phyloP scores from a whole-genome alignment of 1,140 invertebrate species.

The Bombyx mori region DNA sequence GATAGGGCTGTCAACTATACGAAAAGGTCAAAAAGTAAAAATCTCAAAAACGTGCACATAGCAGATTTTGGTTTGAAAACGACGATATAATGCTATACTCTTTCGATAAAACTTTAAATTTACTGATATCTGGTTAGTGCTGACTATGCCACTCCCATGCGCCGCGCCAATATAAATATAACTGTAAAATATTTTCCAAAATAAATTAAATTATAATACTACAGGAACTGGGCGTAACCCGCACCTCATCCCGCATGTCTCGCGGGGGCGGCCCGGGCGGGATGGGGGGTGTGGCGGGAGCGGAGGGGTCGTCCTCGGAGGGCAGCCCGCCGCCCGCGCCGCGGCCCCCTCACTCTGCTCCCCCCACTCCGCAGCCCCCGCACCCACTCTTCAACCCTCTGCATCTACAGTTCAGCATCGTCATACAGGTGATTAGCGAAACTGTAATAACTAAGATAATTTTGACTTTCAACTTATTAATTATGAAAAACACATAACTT shows the following conservation, averaged over 20 bases:
- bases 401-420: slow-evolving; percentile 88
- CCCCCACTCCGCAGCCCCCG: slow-evolving; percentile 15
- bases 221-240: slow-evolving; percentile 73
- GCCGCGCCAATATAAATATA: too few species aligned
- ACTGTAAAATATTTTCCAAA: too few species aligned
- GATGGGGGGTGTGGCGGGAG: slow-evolving; percentile 1
- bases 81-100: too few species aligned
- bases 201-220: background rate
- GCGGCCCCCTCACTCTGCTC: slow-evolving; percentile 17
- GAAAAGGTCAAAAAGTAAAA: too few species aligned
- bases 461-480: too few species aligned
- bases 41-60: too few species aligned
- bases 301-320: slow-evolving; percentile 20
- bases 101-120: too few species aligned
- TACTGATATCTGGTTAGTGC: too few species aligned
- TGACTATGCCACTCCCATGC: too few species aligned
- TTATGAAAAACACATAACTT: too few species aligned
- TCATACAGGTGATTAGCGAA: slow-evolving; percentile 74
- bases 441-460: background rate
- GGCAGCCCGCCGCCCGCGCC: slow-evolving; percentile 25
- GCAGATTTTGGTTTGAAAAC: too few species aligned
- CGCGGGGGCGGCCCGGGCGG: slow-evolving; percentile 18
- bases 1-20: too few species aligned
- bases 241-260: slow-evolving; percentile 82
- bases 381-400: slow-evolving; percentile 79